Conservation (phyloP, 2,797 vertebrate genomes). For the Oreortyx pictus region DNA sequence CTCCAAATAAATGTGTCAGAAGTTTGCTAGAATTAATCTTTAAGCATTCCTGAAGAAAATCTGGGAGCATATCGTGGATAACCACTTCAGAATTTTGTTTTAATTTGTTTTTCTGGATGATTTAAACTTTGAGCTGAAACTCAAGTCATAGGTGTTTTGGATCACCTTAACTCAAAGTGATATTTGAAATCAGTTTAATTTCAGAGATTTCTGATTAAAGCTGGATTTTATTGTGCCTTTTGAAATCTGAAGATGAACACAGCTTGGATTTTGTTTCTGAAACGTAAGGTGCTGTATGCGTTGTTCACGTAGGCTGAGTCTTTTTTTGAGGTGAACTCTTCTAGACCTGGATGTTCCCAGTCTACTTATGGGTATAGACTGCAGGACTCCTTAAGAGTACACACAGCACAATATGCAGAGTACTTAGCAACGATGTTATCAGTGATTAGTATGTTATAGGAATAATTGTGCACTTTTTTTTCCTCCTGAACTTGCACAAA, state of each 20-base stretch:
- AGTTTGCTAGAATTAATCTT: constrained; percentile 33
- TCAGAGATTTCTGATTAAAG: constrained; percentile 15
- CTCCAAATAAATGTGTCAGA: neutral
- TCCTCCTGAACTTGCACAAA: constrained; percentile 31
- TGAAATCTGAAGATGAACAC: constrained; percentile 43
- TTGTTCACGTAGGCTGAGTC: constrained; percentile 51
- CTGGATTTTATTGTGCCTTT: constrained; percentile 65
- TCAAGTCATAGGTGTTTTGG: neutral
- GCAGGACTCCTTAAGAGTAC: constrained; percentile 6
- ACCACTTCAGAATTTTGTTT: neutral
- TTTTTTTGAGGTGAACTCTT: constrained; percentile 45
- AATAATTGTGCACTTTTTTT: constrained; percentile 48
- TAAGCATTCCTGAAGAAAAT: constrained; percentile 23
- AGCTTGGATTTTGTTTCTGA: constrained; percentile 47
- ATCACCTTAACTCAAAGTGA: constrained; percentile 27
- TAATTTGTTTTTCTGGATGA: neutral
- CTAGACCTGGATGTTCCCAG: neutral
- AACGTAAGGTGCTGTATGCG: constrained; percentile 28
- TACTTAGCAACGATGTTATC: neutral
- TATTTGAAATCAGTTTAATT: constrained; percentile 20
- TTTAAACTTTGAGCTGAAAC: neutral
- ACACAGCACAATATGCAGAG: neutral
- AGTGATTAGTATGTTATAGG: constrained; percentile 25
- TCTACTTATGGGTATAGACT: constrained; percentile 18
- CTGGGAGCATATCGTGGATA: constrained; percentile 23